phyloP scores from a whole-genome alignment of 2,797 vertebrate species.

The Acrocephalus scirpaceus region DNA sequence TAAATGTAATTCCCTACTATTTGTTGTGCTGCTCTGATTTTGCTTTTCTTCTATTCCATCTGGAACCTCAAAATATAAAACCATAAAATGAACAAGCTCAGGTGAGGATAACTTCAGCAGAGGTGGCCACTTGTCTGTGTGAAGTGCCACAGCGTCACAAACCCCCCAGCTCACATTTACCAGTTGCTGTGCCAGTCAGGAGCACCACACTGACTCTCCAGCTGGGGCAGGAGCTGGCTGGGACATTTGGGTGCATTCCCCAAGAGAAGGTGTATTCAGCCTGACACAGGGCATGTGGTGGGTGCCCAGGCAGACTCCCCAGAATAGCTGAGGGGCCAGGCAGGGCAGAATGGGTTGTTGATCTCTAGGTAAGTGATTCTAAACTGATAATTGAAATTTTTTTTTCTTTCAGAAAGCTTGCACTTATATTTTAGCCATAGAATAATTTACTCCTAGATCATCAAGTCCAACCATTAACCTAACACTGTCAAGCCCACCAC shows the following conservation, averaged over 20 bases:
- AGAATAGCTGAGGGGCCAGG: not conserved
- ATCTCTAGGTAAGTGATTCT: not conserved
- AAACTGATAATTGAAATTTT: not conserved
- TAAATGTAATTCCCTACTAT: not conserved
- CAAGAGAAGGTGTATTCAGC: not conserved
- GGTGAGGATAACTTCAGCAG: not conserved
- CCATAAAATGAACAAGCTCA: not conserved
- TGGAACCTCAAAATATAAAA: not conserved
- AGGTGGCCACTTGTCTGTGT: accelerated
- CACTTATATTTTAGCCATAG: not conserved
- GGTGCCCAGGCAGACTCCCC: not conserved
- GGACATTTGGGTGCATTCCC: not conserved
- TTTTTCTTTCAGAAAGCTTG: not conserved
- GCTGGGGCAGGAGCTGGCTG: not conserved
- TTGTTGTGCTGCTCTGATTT: not conserved
- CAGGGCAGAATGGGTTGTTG: not conserved
- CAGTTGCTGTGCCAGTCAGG: accelerated
- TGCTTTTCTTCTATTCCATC: not conserved
- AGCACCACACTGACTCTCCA: not conserved
- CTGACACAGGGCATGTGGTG: accelerated
- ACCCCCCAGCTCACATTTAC: not conserved
- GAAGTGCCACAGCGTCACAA: accelerated
- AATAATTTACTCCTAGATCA: not conserved
- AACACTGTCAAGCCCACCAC: not conserved
- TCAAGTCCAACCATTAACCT: not conserved